Percentiles rank a stretch among this genome's conserved stretches.
These are phyloP conservation scores for Formica selysi DNA, from an alignment of 1,140 invertebrate species.

Conservation along the genomic window DNA sequence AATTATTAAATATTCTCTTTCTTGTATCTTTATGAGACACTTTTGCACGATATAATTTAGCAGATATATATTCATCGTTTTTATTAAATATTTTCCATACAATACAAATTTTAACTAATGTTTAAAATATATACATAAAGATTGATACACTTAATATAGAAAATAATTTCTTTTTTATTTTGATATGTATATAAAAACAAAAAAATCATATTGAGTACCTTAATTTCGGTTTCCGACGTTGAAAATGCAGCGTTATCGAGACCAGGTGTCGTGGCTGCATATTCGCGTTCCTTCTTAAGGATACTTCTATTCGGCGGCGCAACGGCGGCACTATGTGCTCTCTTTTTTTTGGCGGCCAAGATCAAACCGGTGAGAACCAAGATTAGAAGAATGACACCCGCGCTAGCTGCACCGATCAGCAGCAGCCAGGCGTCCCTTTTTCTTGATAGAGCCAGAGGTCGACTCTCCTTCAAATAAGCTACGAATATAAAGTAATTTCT, in stretches of 20 bases:
- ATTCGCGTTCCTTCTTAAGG: conserved; percentile 81
- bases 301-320: conserved; percentile 78
- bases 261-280: conserved; percentile 70
- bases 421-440: conserved; percentile 89
- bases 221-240: conserved; percentile 82
- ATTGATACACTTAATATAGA: not conserved
- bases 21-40: not conserved
- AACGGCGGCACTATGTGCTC: conserved; percentile 79
- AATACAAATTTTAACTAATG: not conserved
- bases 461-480: conserved; percentile 91
- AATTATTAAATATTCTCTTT: not conserved
- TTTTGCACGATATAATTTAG: not conserved
- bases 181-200: not conserved
- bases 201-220: conserved; percentile 68
- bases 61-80: not conserved
- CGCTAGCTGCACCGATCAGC: conserved; percentile 88
- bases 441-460: conserved; percentile 88
- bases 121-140: not conserved
- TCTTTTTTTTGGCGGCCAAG: conserved; percentile 88
- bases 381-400: conserved; percentile 88
- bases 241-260: conserved; percentile 81
- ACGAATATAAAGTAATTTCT: conserved; percentile 2
- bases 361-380: conserved; percentile 89
- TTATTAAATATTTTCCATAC: not conserved
- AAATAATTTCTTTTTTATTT: not conserved